Evolutionary conservation across 1,140 invertebrate species (phyloP), one percentile per base, ranked within the genome.

Genomic region (Chymomyza costata): DNA sequence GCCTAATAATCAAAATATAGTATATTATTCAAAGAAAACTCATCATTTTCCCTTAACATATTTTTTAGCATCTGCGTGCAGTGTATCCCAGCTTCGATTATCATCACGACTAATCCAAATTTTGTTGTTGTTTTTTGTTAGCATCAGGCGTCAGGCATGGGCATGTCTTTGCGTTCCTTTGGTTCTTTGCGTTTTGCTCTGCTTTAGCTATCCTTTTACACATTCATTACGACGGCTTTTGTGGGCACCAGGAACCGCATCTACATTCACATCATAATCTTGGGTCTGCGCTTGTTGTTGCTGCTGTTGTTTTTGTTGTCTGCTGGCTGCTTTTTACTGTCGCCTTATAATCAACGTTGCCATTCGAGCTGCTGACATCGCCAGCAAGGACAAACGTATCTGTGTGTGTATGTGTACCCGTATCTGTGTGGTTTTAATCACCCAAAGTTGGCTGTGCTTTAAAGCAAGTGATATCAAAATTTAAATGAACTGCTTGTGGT

Each of bases 141-240:
- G n/a, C n/a, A n/a, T 18, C 13, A 15, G 37, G 25, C 34, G 32
- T 32, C 40, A n/a, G n/a, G n/a, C n/a, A 35, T 28, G 31, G 32
- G 39, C 37, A 57, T 21, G 35, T 45, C 51, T 41, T 40, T 31
- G 57, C 37, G 41, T 53, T 50, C n/a, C n/a, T n/a, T 46, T 59
- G 19, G 41, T 52, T 17, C 25, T 19, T 37, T 30, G 8, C 19
- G 10, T 1, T 28, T 13, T 37, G 10, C 14, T 15, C n/a, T 37
- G 57, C 39, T 47, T 43, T 40, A 53, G 49, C 54, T 66, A 78
- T 78, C 66, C 71, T 58, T 71, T 80, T 71, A 71, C 71, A 71
- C 71, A 78, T 78, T 78, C 73, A 80, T 78, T 78, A 71, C 58
- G 49, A 47, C 50, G 50, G 54, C 71, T 66, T 78, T 67, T 66